Evolutionary conservation across 1,140 invertebrate genomes (phyloP).

Genomic region (Cyrtorhinus lividipennis): DNA sequence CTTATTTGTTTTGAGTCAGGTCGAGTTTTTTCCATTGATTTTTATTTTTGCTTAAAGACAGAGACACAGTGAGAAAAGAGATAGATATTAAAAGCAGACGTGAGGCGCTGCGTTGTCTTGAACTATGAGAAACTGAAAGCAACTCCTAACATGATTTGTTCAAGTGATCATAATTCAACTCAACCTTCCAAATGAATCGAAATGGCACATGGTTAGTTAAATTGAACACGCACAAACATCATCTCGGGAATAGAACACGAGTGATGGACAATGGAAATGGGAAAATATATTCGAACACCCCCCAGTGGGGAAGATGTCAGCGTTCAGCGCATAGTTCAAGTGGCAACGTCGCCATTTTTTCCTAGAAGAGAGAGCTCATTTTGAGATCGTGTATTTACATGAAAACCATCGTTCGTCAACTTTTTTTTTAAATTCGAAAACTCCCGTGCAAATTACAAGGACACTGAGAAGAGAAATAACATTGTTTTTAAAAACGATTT

Average conservation of each 20-base stretch:
- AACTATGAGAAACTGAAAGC: too few relatives aligned
- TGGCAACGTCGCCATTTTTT: not conserved
- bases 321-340: not conserved
- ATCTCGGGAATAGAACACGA: too few relatives aligned
- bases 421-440: not conserved
- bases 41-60: slow-evolving; percentile 7
- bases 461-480: slow-evolving; percentile 17
- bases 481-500: slow-evolving; percentile 6
- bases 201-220: too few relatives aligned
- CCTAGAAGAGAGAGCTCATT: not conserved
- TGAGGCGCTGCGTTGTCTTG: not conserved
- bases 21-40: not conserved
- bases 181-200: too few relatives aligned
- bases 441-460: slow-evolving; percentile 16
- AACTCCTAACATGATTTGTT: too few relatives aligned
- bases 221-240: too few relatives aligned
- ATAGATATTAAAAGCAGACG: not conserved
- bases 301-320: too few relatives aligned
- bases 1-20: not conserved
- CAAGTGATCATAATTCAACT: too few relatives aligned
- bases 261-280: too few relatives aligned
- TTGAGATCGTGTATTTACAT: slow-evolving; percentile 15
- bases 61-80: slow-evolving; percentile 1
- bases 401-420: not conserved
- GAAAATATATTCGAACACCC: too few relatives aligned